Evolutionary conservation across 2,113 vertebrate species (phyloP).

Genomic region (Aptenodytes forsteri): DNA sequence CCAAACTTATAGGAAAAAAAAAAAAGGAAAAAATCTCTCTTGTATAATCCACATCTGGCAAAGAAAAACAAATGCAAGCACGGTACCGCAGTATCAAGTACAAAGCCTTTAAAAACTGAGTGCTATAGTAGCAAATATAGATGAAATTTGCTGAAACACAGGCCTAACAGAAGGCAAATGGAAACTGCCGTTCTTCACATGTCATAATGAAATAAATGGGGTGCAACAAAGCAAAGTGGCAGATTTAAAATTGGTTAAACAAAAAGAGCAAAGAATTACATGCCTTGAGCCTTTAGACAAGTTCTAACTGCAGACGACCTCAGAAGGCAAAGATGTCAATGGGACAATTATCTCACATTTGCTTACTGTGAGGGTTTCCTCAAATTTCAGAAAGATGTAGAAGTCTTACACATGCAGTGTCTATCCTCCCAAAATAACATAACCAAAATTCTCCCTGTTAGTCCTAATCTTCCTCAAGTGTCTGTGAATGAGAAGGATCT

Average conservation of each 20-base stretch:
- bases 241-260: neutral
- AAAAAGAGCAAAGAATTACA: neutral
- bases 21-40: neutral
- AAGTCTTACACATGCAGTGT: neutral
- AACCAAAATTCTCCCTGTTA: neutral
- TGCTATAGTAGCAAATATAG: neutral
- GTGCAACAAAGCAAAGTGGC: neutral
- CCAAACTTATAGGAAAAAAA: neutral
- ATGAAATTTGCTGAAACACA: neutral
- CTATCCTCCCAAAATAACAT: neutral
- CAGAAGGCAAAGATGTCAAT: neutral
- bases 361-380: neutral
- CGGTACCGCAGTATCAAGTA: neutral
- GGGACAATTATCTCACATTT: neutral
- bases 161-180: neutral
- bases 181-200: neutral
- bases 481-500: neutral
- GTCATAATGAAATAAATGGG: neutral
- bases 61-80: neutral
- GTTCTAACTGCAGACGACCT: neutral
- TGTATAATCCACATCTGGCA: neutral
- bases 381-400: neutral
- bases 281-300: neutral
- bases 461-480: neutral
- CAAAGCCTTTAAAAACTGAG: neutral